Percentiles rank a stretch among this genome's conserved stretches.
phyloP scores from a whole-genome alignment of 2,888 invertebrate genomes.

The Folsomia candida region DNA sequence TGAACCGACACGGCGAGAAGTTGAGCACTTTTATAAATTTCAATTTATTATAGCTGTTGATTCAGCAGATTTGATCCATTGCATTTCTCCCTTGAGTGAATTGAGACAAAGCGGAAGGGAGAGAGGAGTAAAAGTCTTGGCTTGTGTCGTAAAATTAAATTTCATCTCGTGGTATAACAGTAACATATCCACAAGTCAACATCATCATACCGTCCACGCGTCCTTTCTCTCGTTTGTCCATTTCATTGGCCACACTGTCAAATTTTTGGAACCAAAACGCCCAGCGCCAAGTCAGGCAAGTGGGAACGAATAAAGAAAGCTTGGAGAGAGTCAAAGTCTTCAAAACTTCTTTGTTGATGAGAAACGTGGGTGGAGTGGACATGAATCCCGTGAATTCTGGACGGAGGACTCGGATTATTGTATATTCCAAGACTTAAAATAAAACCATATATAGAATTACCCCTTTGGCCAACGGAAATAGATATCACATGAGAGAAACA shows the following conservation, averaged over 20 bases:
- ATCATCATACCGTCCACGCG: background rate
- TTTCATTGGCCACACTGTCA: background rate
- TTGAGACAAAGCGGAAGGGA: constrained; percentile 1
- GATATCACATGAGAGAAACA: too few relatives aligned
- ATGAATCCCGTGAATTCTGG: too few relatives aligned
- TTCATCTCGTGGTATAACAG: background rate
- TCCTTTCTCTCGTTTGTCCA: background rate
- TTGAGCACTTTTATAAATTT: background rate
- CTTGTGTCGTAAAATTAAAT: constrained; percentile 3
- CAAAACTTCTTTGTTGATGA: background rate
- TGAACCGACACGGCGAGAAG: too few relatives aligned
- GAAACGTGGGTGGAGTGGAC: too few relatives aligned
- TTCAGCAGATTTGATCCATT: constrained; percentile 6
- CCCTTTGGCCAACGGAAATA: too few relatives aligned
- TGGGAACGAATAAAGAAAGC: background rate
- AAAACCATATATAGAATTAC: too few relatives aligned
- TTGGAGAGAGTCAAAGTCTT: background rate
- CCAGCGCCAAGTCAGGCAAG: background rate
- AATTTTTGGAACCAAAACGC: background rate
- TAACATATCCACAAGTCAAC: background rate
- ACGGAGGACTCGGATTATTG: too few relatives aligned
- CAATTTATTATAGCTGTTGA: constrained; percentile 2
- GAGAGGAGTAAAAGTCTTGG: background rate
- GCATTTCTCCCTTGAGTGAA: background rate
- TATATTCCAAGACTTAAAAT: too few relatives aligned